These are phyloP conservation scores for Venustaconcha ellipsiformis DNA, from an alignment of 1,140 invertebrate species.

Conservation along the genomic window DNA sequence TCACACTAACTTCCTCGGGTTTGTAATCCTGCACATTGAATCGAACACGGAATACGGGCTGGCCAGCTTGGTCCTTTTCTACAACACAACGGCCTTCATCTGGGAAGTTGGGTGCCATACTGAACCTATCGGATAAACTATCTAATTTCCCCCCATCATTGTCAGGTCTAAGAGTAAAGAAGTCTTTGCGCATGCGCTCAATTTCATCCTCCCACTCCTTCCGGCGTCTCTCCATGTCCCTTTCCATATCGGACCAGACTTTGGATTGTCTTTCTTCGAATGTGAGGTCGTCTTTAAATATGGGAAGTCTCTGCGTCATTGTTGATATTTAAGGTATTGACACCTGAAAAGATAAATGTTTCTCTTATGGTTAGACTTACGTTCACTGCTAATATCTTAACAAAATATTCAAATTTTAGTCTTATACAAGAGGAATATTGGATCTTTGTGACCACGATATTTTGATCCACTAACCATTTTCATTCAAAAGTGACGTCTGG, in stretches of 20 bases:
- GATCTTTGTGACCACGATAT: too few relatives aligned
- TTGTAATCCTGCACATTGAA: constrained; percentile 62
- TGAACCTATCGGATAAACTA: constrained; percentile 38
- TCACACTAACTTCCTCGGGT: constrained; percentile 63
- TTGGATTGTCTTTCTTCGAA: constrained; percentile 63
- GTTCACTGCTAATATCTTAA: too few relatives aligned
- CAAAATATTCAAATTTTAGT: too few relatives aligned
- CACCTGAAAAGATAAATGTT: constrained; percentile 22
- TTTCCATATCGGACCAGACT: constrained; percentile 66
- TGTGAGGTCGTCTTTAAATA: constrained; percentile 58
- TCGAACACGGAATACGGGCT: constrained; percentile 54
- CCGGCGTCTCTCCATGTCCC: constrained; percentile 62
- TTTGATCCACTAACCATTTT: too few relatives aligned
- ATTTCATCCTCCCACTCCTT: constrained; percentile 67
- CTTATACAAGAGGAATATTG: too few relatives aligned
- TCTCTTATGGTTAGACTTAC: too few relatives aligned
- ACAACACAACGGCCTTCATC: constrained; percentile 46
- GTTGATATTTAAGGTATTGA: constrained; percentile 8
- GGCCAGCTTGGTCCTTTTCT: constrained; percentile 57
- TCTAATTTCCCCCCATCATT: constrained; percentile 41
- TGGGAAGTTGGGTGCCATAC: constrained; percentile 29
- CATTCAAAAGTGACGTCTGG: too few relatives aligned
- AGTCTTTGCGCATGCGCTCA: constrained; percentile 65
- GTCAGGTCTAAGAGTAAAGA: constrained; percentile 61
- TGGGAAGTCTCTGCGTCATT: constrained; percentile 62